Base-by-base conservation (phyloP, 2,888 invertebrate genomes). In the Ectobius pallidus region DNA sequence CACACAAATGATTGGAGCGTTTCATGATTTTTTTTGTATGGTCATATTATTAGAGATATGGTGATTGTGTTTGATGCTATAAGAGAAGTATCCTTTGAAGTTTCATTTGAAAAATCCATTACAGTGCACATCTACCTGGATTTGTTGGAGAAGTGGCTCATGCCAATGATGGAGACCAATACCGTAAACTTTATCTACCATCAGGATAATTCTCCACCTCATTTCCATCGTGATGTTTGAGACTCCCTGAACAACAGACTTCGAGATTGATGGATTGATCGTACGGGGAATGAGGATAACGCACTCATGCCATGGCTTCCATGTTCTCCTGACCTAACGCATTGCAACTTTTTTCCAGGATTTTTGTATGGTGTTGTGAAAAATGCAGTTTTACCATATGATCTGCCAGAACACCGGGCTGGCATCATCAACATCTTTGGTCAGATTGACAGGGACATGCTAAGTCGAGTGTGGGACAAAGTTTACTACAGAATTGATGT, bases 91-190 rank as follows among this genome's bases (percentile, higher is more conserved):
- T n/a, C n/a, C n/a, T n/a, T n/a, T n/a, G n/a, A n/a, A n/a, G n/a
- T n/a, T n/a, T n/a, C n/a, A n/a, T n/a, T n/a, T n/a, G n/a, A n/a
- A n/a, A n/a, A n/a, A n/a, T n/a, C n/a, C n/a, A n/a, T n/a, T n/a
- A n/a, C 72, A 52, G 70, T 69, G 46, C 68, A 73, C 61, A n/a
- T 71, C 32, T 75, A 76, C 52, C 71, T 74, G 70, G 68, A 73
- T 67, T 73, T 73, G 73, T 42, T 74, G 46, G 67, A 74, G 63
- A 62, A 74, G 22, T 75, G 76, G 71, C 69, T 75, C 69, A 74
- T 75, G 39, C 67, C 74, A 55, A 70, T 75, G 72, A 44, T 74
- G 69, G 72, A 72, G 46, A 63, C 34, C 27, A 69, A 69, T 44
- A 69, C 46, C 39, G 61, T 27, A 25, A 69, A 75, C 49, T 70